phyloP scores from a whole-genome alignment of 2,888 invertebrate species.

The Habrosyne pyritoides region DNA sequence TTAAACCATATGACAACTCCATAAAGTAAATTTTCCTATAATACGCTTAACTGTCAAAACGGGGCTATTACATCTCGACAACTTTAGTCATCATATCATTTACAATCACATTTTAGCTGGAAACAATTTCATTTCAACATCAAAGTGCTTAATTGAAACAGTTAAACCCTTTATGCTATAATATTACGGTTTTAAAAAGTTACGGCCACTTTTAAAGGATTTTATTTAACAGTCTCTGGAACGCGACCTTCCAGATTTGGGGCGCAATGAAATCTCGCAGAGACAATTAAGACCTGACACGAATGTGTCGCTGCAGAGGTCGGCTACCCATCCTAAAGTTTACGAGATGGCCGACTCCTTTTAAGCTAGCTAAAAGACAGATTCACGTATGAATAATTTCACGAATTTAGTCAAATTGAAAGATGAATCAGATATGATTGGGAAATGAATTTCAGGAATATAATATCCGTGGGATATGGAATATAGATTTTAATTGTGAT shows the following conservation, averaged over 20 bases:
- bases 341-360: conserved; percentile 41
- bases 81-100: not conserved
- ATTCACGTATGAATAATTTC: not conserved
- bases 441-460: not conserved
- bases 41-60: too few relatives aligned
- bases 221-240: conserved; percentile 45
- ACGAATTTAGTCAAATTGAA: not conserved
- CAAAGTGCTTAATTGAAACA: not conserved
- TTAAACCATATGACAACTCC: too few relatives aligned
- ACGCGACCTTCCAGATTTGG: conserved; percentile 50
- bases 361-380: conserved; percentile 16
- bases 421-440: not conserved
- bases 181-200: conserved; percentile 8
- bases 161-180: not conserved
- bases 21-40: too few relatives aligned
- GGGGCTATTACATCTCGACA: too few relatives aligned
- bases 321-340: conserved; percentile 32
- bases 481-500: not conserved
- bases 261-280: conserved; percentile 59
- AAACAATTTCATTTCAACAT: not conserved
- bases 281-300: conserved; percentile 60
- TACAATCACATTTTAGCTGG: not conserved
- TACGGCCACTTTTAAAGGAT: conserved; percentile 31
- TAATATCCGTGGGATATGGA: not conserved
- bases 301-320: conserved; percentile 43